Conservation (phyloP, 2,113 vertebrate genomes). For the Gallinago undulata region DNA sequence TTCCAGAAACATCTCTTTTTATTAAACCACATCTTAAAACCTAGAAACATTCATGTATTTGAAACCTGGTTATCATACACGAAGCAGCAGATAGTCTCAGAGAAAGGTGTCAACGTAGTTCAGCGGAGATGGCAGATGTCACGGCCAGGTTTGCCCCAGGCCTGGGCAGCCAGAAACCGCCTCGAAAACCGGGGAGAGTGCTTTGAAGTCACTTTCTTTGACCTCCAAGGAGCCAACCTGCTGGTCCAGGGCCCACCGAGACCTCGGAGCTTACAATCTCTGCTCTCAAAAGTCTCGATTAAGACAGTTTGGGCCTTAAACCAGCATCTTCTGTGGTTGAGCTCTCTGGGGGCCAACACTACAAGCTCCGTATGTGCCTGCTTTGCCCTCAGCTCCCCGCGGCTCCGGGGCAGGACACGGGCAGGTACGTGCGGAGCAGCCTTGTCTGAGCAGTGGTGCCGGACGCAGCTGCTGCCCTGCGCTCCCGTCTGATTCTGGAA, state of each 20-base stretch:
- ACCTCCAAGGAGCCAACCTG: neutral
- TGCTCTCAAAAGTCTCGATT: neutral
- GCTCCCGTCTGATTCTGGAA: accelerated
- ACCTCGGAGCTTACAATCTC: neutral
- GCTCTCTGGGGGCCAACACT: neutral
- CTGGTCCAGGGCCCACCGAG: neutral
- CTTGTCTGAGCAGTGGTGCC: accelerated
- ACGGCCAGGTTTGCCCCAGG: neutral
- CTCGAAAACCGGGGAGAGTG: accelerated
- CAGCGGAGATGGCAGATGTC: neutral
- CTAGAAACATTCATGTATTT: neutral
- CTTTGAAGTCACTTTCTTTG: neutral
- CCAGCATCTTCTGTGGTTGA: neutral
- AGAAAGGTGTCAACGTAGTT: neutral
- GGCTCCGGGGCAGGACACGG: no score
- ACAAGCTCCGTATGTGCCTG: neutral
- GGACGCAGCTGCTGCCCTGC: neutral
- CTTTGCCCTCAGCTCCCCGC: neutral
- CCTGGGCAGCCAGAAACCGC: neutral
- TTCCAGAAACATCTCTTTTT: constrained; percentile 26
- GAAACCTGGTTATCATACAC: neutral
- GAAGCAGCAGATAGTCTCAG: neutral
- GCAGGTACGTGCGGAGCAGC: neutral
- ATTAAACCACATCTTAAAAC: constrained; percentile 41
- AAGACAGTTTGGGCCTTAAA: neutral